Evolutionary conservation across 2,113 vertebrate genomes (phyloP), one percentile per base, ranked within the genome.

Genomic region (Dissostichus mawsoni): DNA sequence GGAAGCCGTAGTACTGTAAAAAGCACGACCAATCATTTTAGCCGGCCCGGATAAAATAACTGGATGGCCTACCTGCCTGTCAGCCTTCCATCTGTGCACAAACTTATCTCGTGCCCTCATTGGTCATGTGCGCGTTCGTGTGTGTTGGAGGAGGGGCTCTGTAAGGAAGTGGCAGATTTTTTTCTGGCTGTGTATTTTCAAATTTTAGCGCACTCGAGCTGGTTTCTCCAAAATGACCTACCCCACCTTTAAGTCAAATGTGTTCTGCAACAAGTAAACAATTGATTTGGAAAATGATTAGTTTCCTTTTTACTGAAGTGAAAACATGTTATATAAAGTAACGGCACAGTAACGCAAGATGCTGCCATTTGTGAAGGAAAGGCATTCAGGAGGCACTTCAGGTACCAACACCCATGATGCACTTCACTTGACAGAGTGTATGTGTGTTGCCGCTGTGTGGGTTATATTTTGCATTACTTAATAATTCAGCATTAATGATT

Each of bases 401-500:
- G 36, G 11, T 1, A 11, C 5, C 25, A 33, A 13, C 59, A 25
- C 50, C 48, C 20, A 23, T 72, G 69, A 72, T 62, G 56, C 56
- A 78, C 6, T 2, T 25, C 57, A 50, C 11, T 50, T 20, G 1
- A 56, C 29, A 41, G 6, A 12, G 23, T 36, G 33, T 51, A 59
- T 48, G 52, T 47, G 9, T 50, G 8, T 51, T 25, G n/a, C 20
- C 20, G 47, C 8, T 52, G 74, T 44, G 52, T 55, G 41, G 64
- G 44, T 63, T 68, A 36, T 20, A 44, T 58, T 69, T 73, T 79
- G 59, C 48, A 64, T 16, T 73, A 80, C 79, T 87, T 74, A 89
- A 91, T 92, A 87, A 89, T 90, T 91, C 74, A 90, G 58, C 59
- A 56, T 52, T 91, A 87, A 82, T 69, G 65, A 88, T 90, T 88